phyloP scores from a whole-genome alignment of 2,888 invertebrate genomes.

The Amblyjoppa proteus region DNA sequence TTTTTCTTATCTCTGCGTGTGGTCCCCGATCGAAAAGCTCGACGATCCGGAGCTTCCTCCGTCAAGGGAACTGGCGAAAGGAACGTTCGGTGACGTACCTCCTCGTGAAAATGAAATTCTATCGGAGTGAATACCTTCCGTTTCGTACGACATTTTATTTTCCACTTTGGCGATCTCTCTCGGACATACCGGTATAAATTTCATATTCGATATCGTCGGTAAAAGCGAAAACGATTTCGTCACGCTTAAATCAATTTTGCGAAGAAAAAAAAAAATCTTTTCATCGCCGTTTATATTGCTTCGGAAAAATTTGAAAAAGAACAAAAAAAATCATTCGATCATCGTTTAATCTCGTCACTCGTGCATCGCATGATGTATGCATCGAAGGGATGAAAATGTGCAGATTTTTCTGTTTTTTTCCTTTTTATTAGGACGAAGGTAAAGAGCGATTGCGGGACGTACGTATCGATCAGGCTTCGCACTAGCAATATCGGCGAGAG shows the following conservation, averaged over 20 bases:
- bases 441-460: constrained; percentile 16
- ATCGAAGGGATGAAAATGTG: constrained; percentile 11
- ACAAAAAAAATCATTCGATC: background rate
- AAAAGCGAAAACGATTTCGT: background rate
- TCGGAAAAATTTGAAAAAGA: too few species aligned
- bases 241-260: background rate
- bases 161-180: background rate
- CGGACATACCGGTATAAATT: background rate
- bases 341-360: background rate
- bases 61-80: background rate
- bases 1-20: constrained; percentile 23
- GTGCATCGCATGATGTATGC: background rate
- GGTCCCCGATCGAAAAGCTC: constrained; percentile 34
- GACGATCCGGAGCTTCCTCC: constrained; percentile 32
- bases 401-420: background rate
- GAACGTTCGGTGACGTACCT: background rate
- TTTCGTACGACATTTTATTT: constrained; percentile 14
- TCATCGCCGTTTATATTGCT: background rate
- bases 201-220: constrained; percentile 10
- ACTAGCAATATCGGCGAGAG: constrained; percentile 28
- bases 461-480: constrained; percentile 58
- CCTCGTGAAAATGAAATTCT: constrained; percentile 34
- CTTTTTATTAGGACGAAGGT: background rate
- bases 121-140: background rate
- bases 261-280: background rate